Percentiles rank a stretch among this genome's conserved stretches.
phyloP scores from a whole-genome alignment of 2,113 vertebrate species.

The Felis chaus region DNA sequence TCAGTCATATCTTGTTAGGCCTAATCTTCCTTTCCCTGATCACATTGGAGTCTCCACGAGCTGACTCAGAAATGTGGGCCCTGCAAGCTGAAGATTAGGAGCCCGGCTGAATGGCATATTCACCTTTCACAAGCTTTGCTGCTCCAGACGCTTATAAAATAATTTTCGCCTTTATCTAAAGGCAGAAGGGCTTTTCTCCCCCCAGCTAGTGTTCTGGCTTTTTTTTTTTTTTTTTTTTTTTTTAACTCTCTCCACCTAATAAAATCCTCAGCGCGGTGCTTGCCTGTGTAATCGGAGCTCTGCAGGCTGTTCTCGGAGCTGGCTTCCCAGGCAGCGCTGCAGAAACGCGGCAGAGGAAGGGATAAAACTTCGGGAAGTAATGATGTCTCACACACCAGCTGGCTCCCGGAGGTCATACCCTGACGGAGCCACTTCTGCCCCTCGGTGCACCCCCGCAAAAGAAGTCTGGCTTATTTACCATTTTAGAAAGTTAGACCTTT shows the following conservation, averaged over 20 bases:
- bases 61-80: neutral
- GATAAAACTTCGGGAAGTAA: constrained; percentile 43
- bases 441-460: neutral
- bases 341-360: neutral
- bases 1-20: constrained; percentile 35
- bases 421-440: constrained; percentile 29
- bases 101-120: neutral
- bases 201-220: neutral
- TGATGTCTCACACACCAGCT: constrained; percentile 48
- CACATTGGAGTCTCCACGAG: neutral
- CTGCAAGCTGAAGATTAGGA: constrained; percentile 65
- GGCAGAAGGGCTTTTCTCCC: constrained; percentile 55
- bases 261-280: neutral
- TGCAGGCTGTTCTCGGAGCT: constrained; percentile 9
- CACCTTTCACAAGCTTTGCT: constrained; percentile 54
- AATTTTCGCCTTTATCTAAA: constrained; percentile 71
- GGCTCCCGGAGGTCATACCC: constrained; percentile 63
- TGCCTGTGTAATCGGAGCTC: constrained; percentile 61
- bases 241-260: constrained; percentile 44
- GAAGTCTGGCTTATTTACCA: constrained; percentile 77
- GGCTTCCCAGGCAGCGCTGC: neutral
- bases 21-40: constrained; percentile 34
- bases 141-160: constrained; percentile 62
- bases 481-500: constrained; percentile 77
- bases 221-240: neutral